These are phyloP conservation scores for Euschistus heros DNA, from an alignment of 1,140 invertebrate genomes.

Conservation along the genomic window DNA sequence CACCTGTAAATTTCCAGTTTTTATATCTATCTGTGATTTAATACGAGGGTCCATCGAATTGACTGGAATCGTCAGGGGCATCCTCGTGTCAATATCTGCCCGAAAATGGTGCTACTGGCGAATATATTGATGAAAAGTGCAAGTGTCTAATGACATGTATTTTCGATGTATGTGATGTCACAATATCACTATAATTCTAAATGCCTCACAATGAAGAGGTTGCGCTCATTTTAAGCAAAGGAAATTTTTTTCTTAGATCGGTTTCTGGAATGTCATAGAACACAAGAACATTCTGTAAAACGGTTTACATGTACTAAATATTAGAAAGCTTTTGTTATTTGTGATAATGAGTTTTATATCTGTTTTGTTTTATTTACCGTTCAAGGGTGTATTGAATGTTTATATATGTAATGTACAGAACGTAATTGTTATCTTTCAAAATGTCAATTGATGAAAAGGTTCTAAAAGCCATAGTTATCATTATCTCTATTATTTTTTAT, in stretches of 20 bases:
- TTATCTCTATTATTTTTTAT: too few species aligned
- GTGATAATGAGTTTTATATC: too few species aligned
- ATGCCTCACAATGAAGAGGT: neutral
- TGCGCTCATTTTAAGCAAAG: slow-evolving; percentile 11
- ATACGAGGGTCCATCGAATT: slow-evolving; percentile 14
- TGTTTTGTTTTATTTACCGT: too few species aligned
- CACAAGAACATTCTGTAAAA: too few species aligned
- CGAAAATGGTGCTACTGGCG: slow-evolving; percentile 11
- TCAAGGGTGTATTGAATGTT: too few species aligned
- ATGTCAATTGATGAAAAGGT: too few species aligned
- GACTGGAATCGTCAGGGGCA: slow-evolving; percentile 8
- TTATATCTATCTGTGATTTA: slow-evolving; percentile 17
- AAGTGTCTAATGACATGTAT: slow-evolving; percentile 9
- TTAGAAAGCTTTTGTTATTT: too few species aligned
- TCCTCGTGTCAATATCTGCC: slow-evolving; percentile 13
- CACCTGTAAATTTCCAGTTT: slow-evolving; percentile 15
- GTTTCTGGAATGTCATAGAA: too few species aligned
- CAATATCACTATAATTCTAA: neutral
- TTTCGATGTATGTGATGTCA: neutral
- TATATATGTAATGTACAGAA: too few species aligned
- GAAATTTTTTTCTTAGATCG: slow-evolving; percentile 2
- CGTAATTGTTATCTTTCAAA: too few species aligned
- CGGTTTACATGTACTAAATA: too few species aligned
- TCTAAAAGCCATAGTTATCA: too few species aligned
- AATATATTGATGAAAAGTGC: slow-evolving; percentile 4